Percentiles rank a stretch among this genome's conserved stretches.
Evolutionary conservation across 2,888 invertebrate species (phyloP).

Genomic region (Dendrolimus pini): DNA sequence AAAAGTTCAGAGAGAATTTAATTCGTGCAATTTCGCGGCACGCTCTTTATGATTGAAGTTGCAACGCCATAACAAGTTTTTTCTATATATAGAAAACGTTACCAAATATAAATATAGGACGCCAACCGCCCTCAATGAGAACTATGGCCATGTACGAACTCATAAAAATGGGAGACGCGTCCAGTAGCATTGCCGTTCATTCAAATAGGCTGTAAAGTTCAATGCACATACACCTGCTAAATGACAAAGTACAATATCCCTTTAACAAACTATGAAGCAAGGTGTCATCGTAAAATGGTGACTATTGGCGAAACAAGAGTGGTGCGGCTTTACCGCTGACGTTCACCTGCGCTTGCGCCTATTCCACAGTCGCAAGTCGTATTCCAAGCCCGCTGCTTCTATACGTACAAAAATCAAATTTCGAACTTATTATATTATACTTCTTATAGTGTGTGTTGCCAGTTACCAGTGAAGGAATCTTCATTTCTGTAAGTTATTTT

Average conservation of each 20-base stretch:
- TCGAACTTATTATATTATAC: slow-evolving; percentile 14
- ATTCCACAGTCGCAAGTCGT: slow-evolving; percentile 56
- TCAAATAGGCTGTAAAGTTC: slow-evolving; percentile 65
- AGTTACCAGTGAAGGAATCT: slow-evolving; percentile 31
- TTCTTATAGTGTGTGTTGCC: slow-evolving; percentile 45
- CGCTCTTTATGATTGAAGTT: too few relatives aligned
- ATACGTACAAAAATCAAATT: slow-evolving; percentile 33
- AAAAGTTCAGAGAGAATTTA: too few relatives aligned
- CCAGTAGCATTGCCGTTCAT: slow-evolving; percentile 24
- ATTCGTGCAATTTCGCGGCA: too few relatives aligned
- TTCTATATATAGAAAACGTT: neutral
- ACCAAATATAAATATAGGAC: neutral
- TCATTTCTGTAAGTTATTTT: slow-evolving; percentile 21
- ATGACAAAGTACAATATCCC: slow-evolving; percentile 38
- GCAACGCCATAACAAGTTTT: neutral
- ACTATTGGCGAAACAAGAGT: slow-evolving; percentile 58
- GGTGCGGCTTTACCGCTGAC: slow-evolving; percentile 56
- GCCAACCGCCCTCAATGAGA: neutral
- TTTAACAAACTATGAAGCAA: slow-evolving; percentile 26
- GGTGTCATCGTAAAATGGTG: slow-evolving; percentile 40
- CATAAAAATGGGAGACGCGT: slow-evolving; percentile 47
- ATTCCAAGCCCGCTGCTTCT: slow-evolving; percentile 35
- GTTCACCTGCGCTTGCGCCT: slow-evolving; percentile 63
- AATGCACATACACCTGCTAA: slow-evolving; percentile 59
- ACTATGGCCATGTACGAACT: slow-evolving; percentile 5